phyloP scores from a whole-genome alignment of 2,888 invertebrate genomes.

The Cantharis rufa region DNA sequence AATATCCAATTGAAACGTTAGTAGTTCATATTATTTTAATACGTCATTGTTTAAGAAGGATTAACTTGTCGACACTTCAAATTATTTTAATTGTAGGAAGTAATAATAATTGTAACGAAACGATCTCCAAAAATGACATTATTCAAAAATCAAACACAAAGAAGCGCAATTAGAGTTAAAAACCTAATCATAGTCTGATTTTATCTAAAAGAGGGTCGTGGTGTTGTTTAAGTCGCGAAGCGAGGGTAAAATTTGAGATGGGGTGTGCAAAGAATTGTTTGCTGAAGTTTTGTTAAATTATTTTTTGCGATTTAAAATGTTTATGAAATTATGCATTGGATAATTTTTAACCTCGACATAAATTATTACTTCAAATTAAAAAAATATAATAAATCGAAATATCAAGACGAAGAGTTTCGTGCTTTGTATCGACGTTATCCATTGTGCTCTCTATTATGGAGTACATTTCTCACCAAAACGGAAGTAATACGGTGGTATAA shows the following conservation, averaged over 20 bases:
- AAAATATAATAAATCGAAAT: background rate
- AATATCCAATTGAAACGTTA: background rate
- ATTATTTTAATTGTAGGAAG: background rate
- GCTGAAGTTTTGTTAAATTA: background rate
- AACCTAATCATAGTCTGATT: slow-evolving; percentile 33
- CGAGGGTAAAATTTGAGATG: slow-evolving; percentile 24
- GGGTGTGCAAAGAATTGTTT: background rate
- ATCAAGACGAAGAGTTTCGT: background rate
- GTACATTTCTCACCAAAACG: background rate
- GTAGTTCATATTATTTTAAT: background rate
- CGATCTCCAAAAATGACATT: slow-evolving; percentile 14
- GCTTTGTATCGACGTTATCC: background rate
- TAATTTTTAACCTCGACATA: background rate
- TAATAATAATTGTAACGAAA: slow-evolving; percentile 17
- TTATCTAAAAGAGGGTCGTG: slow-evolving; percentile 29
- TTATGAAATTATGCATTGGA: background rate
- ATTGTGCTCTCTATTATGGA: background rate
- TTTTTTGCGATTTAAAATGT: background rate
- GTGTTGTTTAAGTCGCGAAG: slow-evolving; percentile 25
- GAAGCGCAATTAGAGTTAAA: slow-evolving; percentile 33
- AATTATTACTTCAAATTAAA: background rate
- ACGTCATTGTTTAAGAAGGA: background rate
- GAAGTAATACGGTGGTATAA: background rate
- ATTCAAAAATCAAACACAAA: slow-evolving; percentile 27
- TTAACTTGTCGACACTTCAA: background rate